These are phyloP conservation scores for Rotaria magnacalcarata DNA, from an alignment of 2,888 invertebrate species.

Conservation along the genomic window DNA sequence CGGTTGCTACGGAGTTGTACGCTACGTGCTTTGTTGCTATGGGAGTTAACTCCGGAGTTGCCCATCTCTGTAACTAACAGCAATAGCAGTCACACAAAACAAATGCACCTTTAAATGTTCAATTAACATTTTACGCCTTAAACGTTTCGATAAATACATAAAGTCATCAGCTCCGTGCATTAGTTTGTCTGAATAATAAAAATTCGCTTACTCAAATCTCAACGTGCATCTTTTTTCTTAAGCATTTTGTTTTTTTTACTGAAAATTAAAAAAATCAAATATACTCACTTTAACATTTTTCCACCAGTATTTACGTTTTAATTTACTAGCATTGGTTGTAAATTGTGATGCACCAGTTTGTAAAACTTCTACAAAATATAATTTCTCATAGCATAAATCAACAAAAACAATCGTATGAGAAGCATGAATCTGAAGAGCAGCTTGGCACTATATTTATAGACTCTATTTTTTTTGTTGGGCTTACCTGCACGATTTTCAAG, in stretches of 20 bases:
- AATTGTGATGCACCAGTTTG: slow-evolving; percentile 70
- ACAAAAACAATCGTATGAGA: not conserved
- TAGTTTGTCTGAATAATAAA: not conserved
- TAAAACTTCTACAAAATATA: slow-evolving; percentile 32
- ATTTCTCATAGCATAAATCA: not conserved
- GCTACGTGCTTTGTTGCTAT: too few relatives aligned
- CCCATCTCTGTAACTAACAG: too few relatives aligned
- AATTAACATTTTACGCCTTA: not conserved
- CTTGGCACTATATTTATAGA: not conserved
- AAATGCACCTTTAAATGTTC: not conserved
- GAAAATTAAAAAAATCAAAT: not conserved
- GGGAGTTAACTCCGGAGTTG: too few relatives aligned
- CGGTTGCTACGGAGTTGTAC: too few relatives aligned
- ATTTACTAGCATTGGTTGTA: slow-evolving; percentile 89
- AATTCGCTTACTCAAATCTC: not conserved
- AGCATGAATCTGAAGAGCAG: not conserved
- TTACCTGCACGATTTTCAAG: slow-evolving; percentile 26
- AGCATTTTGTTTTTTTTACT: not conserved
- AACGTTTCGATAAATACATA: not conserved
- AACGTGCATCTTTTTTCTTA: not conserved
- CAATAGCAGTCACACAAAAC: not conserved
- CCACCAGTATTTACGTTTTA: slow-evolving; percentile 94
- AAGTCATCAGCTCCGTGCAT: not conserved
- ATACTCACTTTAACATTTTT: slow-evolving; percentile 76
- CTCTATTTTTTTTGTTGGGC: not conserved